Base-by-base conservation (phyloP, 2,888 invertebrate genomes). In the Chamaedrilus cognettii region DNA sequence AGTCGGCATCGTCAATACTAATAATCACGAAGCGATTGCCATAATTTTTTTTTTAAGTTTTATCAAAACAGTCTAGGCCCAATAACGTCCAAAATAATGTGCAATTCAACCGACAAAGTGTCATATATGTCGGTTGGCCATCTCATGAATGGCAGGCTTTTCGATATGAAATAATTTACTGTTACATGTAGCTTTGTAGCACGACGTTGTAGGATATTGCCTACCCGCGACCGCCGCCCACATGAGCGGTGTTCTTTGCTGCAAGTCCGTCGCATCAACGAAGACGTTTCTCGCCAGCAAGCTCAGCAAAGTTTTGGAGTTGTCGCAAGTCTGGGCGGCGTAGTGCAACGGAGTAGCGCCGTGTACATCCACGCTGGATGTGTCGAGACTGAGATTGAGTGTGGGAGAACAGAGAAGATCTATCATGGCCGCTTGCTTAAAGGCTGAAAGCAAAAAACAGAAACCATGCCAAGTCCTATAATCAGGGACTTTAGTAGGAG, bases 271-370 rank as follows among this genome's bases (percentile, higher is more conserved):
- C 0, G 92, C 92, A 74, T 93, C 91, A 3, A 67, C 64, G 49
- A 90, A 88, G 2, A 93, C 91, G 11, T 91, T 90, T 51, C 79
- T 74, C 61, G 88, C 87, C 32, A 94, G 87, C 11, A 94, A 88
- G 4, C 91, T 90, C 66, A 92, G 88, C 1, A 96, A 86, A 1
- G 95, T 91, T 5, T 87, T 86, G 1, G 61, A 51, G 5, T 64
- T 62, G 15, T 79, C 94, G 80, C 95, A 95, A 90, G 97, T 94
- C 85, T 98, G 96, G 19, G 97, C 96, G 0, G 97, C 96, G 85
- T 98, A 97, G 85, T 98, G 98, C 65, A 98, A 86, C 0, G 97
- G 96, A 78, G 92, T 94, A 23, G 97, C 97, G 28, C 96, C 94
- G 82, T 96, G 94, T 73, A 93, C 90, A 84, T 99, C 98, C 0